Evolutionary conservation across 2,113 vertebrate genomes (phyloP).

Genomic region (Salvelinus namaycush): DNA sequence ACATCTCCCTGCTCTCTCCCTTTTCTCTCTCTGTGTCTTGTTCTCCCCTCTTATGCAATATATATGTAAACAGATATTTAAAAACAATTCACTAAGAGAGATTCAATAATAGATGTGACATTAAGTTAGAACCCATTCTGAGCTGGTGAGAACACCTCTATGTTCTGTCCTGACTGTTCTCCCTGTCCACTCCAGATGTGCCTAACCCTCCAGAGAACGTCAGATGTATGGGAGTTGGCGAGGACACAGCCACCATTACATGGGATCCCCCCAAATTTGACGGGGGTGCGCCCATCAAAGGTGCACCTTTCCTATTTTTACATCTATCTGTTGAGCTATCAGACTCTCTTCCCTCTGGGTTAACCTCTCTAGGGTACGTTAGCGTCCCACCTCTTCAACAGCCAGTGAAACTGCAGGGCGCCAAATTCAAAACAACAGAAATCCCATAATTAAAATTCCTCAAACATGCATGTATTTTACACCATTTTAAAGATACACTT

Average conservation of each 20-base stretch:
- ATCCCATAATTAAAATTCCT: too few species aligned
- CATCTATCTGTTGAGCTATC: neutral
- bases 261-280: slow-evolving; percentile 86
- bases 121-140: too few species aligned
- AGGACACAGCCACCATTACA: slow-evolving; percentile 78
- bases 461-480: too few species aligned
- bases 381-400: too few species aligned
- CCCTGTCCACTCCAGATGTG: slow-evolving; percentile 75
- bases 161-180: slow-evolving; percentile 15
- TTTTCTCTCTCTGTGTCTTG: neutral
- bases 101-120: too few species aligned
- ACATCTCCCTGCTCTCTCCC: neutral
- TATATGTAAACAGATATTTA: too few species aligned
- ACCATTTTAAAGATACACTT: too few species aligned
- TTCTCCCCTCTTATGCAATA: neutral
- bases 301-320: slow-evolving; percentile 56
- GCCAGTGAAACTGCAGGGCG: too few species aligned
- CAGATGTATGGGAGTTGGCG: slow-evolving; percentile 81
- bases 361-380: neutral
- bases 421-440: too few species aligned
- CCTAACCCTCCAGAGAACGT: slow-evolving; percentile 84
- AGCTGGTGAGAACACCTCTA: too few species aligned
- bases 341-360: neutral
- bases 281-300: slow-evolving; percentile 83
- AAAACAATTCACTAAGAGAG: too few species aligned